Percentiles rank a stretch among this genome's conserved stretches.
Conservation (phyloP, 2,113 vertebrate species). For the Mormyrus lacerda region DNA sequence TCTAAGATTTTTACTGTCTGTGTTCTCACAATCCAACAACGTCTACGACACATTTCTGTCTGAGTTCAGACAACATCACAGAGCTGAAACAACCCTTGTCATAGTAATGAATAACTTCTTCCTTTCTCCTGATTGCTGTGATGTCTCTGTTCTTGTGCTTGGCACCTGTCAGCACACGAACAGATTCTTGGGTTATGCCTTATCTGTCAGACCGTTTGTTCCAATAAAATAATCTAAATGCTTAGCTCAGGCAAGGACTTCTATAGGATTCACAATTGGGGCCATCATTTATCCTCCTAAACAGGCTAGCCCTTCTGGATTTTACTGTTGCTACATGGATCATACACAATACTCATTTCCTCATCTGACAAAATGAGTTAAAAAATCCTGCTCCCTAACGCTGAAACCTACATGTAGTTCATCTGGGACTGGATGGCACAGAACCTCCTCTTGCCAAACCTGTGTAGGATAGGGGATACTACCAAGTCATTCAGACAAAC, state of each 20-base stretch:
- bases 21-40: not conserved
- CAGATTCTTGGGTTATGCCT: not conserved
- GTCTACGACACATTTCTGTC: not conserved
- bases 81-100: not conserved
- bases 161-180: not conserved
- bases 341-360: not conserved
- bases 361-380: not conserved
- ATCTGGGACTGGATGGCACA: not conserved
- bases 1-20: not conserved
- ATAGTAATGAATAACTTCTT: not conserved
- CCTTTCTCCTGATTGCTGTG: not conserved
- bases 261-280: not conserved
- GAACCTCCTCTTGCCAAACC: not conserved
- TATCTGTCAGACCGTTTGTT: not conserved
- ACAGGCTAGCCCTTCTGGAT: not conserved
- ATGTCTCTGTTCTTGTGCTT: not conserved
- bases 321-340: not conserved
- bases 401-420: not conserved
- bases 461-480: not conserved
- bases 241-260: not conserved
- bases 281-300: not conserved
- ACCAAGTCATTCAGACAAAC: not conserved
- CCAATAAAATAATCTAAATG: not conserved
- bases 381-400: not conserved
- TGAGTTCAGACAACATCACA: not conserved